These are phyloP conservation scores for Magallana angulata DNA, from an alignment of 1,140 invertebrate genomes.

Conservation along the genomic window DNA sequence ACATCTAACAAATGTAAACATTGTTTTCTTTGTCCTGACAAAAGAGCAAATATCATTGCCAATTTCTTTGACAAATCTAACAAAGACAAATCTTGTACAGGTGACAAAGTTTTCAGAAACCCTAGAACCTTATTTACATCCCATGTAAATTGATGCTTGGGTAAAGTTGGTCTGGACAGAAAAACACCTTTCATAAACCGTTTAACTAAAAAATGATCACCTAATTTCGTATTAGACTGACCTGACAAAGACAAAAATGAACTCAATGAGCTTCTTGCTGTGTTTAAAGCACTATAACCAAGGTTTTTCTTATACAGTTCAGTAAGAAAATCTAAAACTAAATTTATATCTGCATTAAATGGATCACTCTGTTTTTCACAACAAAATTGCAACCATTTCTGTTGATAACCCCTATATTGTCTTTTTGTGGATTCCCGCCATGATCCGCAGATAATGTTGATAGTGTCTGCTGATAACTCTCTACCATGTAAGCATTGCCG, in stretches of 20 bases:
- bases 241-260: conserved; percentile 13
- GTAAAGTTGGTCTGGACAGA: conserved; percentile 32
- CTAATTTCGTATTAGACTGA: not conserved
- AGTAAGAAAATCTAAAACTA: conserved; percentile 2
- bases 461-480: conserved; percentile 27
- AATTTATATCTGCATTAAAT: conserved; percentile 27
- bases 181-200: conserved; percentile 26
- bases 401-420: conserved; percentile 37
- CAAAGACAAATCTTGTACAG: conserved; percentile 4
- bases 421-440: conserved; percentile 46
- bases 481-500: conserved; percentile 14
- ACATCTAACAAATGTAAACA: not conserved
- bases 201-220: conserved; percentile 19
- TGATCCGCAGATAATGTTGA: conserved; percentile 37
- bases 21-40: conserved; percentile 30
- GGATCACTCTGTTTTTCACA: conserved; percentile 40
- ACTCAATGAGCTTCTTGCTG: conserved; percentile 28
- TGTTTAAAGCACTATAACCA: conserved; percentile 37
- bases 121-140: conserved; percentile 37
- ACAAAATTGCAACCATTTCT: conserved; percentile 49
- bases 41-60: not conserved
- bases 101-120: not conserved
- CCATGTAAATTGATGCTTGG: not conserved
- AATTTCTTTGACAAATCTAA: not conserved
- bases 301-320: conserved; percentile 1